A percentile compares a stretch with the other conserved stretches of the same genome.
Evolutionary conservation across 2,888 invertebrate species (phyloP).

Genomic region (Dryomyza anilis): DNA sequence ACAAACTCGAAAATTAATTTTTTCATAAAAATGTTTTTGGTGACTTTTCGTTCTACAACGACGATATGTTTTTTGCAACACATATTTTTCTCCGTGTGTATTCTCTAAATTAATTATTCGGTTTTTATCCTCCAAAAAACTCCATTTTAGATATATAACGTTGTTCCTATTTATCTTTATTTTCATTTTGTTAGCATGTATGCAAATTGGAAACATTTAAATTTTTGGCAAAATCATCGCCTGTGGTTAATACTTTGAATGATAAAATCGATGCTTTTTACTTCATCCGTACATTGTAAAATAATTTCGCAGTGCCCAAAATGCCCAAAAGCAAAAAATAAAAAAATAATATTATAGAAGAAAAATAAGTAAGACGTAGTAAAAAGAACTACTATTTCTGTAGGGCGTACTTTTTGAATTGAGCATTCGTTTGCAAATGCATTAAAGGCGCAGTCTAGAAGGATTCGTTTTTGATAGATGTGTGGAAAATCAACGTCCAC

Average conservation of each 20-base stretch:
- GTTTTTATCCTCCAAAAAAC: too few relatives aligned
- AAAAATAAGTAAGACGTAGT: not conserved
- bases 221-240: slow-evolving; percentile 15
- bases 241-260: not conserved
- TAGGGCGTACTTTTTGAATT: not conserved
- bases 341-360: not conserved
- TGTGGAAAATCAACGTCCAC: too few relatives aligned
- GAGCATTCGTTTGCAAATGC: not conserved
- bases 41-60: too few relatives aligned
- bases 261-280: not conserved
- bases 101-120: too few relatives aligned
- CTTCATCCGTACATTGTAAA: not conserved
- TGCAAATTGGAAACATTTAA: slow-evolving; percentile 23
- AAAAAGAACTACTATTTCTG: not conserved
- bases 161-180: not conserved
- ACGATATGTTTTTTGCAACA: too few relatives aligned
- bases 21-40: too few relatives aligned
- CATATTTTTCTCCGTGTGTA: too few relatives aligned
- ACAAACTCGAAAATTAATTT: too few relatives aligned
- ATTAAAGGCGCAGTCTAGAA: too few relatives aligned
- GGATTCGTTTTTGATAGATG: too few relatives aligned
- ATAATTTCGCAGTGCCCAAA: not conserved
- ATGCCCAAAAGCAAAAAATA: not conserved
- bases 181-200: not conserved
- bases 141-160: too few relatives aligned